These are phyloP conservation scores for Percopsis omiscomaycus DNA, from an alignment of 2,797 vertebrate species.

Conservation along the genomic window DNA sequence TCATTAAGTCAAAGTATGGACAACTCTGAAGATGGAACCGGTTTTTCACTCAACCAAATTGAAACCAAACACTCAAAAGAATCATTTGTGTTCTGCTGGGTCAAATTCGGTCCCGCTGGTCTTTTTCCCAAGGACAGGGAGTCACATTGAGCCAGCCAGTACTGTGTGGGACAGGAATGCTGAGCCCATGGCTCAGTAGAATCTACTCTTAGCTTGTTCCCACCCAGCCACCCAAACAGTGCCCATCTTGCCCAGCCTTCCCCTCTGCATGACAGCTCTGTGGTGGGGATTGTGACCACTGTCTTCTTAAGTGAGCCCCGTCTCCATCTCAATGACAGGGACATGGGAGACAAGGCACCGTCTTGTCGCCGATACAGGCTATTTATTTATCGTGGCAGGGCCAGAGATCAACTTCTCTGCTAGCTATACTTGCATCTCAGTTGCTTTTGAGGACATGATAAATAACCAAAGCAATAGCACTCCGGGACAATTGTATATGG, in stretches of 20 bases:
- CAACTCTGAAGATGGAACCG: no score
- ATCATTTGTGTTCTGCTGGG: no score
- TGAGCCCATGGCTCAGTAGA: slow-evolving; percentile 22
- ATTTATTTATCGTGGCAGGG: slow-evolving; percentile 40
- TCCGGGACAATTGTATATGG: no score
- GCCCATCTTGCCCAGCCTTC: slow-evolving; percentile 23
- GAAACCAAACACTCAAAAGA: no score
- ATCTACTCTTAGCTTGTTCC: slow-evolving; percentile 45
- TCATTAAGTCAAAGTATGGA: no score
- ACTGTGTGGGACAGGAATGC: slow-evolving; percentile 69
- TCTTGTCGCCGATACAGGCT: slow-evolving; percentile 12
- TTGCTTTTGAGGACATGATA: not conserved
- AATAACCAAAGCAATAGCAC: no score
- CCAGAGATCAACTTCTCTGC: slow-evolving; percentile 5
- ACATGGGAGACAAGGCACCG: slow-evolving; percentile 28
- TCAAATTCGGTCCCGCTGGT: not conserved
- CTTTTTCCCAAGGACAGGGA: slow-evolving; percentile 52
- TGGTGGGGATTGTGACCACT: slow-evolving; percentile 37
- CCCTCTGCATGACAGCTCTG: slow-evolving; percentile 12
- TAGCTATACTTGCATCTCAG: not conserved
- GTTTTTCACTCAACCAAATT: no score
- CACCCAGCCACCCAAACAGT: slow-evolving; percentile 43
- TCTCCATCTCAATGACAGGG: slow-evolving; percentile 48
- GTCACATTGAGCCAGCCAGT: slow-evolving; percentile 53
- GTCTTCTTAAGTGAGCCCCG: slow-evolving; percentile 49